Conservation (phyloP, 1,140 invertebrate species). For the Bombus sylvicola region DNA sequence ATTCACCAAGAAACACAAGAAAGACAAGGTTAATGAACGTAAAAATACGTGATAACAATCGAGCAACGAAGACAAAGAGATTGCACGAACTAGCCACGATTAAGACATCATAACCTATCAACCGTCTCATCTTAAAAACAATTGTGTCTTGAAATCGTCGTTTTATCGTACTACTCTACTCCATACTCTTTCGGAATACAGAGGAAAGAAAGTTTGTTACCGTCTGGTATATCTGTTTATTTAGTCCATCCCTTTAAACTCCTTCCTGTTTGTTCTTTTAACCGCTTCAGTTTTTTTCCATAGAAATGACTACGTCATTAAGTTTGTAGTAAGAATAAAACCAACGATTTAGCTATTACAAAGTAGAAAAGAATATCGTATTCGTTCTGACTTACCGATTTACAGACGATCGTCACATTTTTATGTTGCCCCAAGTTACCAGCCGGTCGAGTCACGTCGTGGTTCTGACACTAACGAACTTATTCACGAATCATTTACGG, state of each 20-base stretch:
- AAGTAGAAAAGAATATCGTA: not conserved
- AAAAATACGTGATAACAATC: not conserved
- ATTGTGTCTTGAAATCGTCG: not conserved
- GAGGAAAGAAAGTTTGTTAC: slow-evolving; percentile 9
- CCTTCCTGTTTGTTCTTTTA: not conserved
- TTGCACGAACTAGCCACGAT: slow-evolving; percentile 2
- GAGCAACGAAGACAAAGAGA: slow-evolving; percentile 24
- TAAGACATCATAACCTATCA: slow-evolving; percentile 54
- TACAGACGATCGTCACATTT: slow-evolving; percentile 58
- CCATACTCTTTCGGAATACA: not conserved
- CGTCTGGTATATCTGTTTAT: not conserved
- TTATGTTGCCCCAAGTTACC: slow-evolving; percentile 13
- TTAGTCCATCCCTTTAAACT: not conserved
- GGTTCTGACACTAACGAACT: slow-evolving; percentile 21
- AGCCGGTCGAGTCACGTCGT: slow-evolving; percentile 32
- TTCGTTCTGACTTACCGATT: slow-evolving; percentile 54
- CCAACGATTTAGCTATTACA: not conserved
- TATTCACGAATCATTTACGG: slow-evolving; percentile 13
- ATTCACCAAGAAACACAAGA: not conserved
- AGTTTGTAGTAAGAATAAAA: not conserved
- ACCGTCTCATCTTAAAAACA: slow-evolving; percentile 18
- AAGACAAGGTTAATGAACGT: slow-evolving; percentile 25
- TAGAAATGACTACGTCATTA: slow-evolving; percentile 5
- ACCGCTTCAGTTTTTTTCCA: not conserved
- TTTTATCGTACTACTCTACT: not conserved